phyloP scores from a whole-genome alignment of 2,888 invertebrate genomes.

The Papilio gigon region DNA sequence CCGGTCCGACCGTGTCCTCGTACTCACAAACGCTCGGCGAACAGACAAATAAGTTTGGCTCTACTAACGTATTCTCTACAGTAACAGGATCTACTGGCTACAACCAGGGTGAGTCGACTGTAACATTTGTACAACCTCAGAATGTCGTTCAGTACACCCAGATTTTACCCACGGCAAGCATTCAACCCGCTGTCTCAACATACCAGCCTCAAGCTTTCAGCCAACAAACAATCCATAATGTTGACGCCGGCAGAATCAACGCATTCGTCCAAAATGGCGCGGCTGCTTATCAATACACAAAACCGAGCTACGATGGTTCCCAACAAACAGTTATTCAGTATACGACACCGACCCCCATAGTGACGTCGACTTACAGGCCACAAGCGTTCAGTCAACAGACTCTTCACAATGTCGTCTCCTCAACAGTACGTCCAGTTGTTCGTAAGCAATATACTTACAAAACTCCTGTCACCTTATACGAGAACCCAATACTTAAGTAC shows the following conservation, averaged over 20 bases:
- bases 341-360: conserved; percentile 58
- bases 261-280: conserved; percentile 53
- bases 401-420: conserved; percentile 51
- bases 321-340: conserved; percentile 58
- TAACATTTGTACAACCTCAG: conserved; percentile 48
- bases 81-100: conserved; percentile 35
- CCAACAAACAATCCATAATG: conserved; percentile 66
- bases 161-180: conserved; percentile 49
- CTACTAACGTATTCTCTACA: conserved; percentile 38
- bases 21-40: conserved; percentile 53
- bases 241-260: conserved; percentile 59
- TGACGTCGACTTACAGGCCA: conserved; percentile 56
- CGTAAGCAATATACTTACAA: conserved; percentile 33
- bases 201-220: conserved; percentile 62
- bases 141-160: conserved; percentile 52
- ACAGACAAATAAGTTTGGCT: conserved; percentile 60
- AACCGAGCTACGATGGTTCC: conserved; percentile 61
- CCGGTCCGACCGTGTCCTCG: conserved; percentile 57
- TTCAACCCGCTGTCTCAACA: conserved; percentile 56
- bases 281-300: conserved; percentile 50
- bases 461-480: conserved; percentile 46
- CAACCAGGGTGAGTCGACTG: conserved; percentile 49
- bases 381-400: conserved; percentile 68
- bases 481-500: conserved; percentile 49
- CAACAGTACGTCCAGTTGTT: conserved; percentile 44